A percentile compares a stretch with the other conserved stretches of the same genome.
Evolutionary conservation across 2,888 invertebrate genomes (phyloP).

Genomic region (Sycophila texana): DNA sequence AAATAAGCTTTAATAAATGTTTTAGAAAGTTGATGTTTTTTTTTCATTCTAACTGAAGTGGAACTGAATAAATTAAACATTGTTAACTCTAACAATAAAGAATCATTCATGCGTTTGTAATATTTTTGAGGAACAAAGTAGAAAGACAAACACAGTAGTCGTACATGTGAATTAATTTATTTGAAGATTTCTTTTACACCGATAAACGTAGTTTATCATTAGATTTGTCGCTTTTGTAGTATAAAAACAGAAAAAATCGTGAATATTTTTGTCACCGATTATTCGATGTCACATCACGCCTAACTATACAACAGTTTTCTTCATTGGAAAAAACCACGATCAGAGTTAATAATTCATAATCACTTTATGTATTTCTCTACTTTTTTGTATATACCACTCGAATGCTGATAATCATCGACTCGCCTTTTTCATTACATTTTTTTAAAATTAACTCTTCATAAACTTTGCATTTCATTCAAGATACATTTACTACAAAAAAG

Average conservation of each 20-base stretch:
- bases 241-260: slow-evolving; percentile 57
- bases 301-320: slow-evolving; percentile 52
- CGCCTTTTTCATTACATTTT: neutral
- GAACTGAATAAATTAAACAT: too few relatives aligned
- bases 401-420: slow-evolving; percentile 19
- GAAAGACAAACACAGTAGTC: slow-evolving; percentile 24
- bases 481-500: slow-evolving; percentile 42
- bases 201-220: slow-evolving; percentile 56
- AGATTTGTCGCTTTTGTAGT: slow-evolving; percentile 54
- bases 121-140: slow-evolving; percentile 53
- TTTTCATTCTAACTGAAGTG: neutral
- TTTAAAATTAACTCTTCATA: neutral
- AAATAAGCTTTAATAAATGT: too few relatives aligned
- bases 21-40: too few relatives aligned
- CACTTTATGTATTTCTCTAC: slow-evolving; percentile 33
- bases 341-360: slow-evolving; percentile 29
- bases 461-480: slow-evolving; percentile 38
- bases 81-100: too few relatives aligned
- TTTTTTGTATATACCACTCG: slow-evolving; percentile 28
- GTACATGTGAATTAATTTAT: slow-evolving; percentile 56
- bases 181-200: slow-evolving; percentile 55
- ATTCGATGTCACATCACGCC: slow-evolving; percentile 38
- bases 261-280: slow-evolving; percentile 39
- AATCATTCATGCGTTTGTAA: slow-evolving; percentile 8
- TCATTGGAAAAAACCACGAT: slow-evolving; percentile 48